Conservation (phyloP, 37 sponge, comb jelly and placozoan species). For the Axinella damicornis region DNA sequence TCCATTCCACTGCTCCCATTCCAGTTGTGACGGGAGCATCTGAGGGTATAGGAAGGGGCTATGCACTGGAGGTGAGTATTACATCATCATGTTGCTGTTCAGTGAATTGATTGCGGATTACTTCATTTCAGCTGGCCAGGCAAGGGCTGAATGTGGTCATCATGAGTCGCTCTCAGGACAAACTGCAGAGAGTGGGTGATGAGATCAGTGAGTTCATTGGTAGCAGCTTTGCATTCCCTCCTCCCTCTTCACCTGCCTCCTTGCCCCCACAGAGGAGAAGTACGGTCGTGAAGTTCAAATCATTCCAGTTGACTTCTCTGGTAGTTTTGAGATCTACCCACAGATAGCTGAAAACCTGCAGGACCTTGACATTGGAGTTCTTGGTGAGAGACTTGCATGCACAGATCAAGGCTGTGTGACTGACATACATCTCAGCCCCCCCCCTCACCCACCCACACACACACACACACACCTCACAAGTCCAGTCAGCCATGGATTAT, state of each 20-base stretch:
- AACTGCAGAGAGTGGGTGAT: conserved; percentile 30
- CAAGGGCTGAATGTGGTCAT: conserved; percentile 66
- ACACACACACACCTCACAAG: no score
- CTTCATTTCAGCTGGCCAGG: conserved; percentile 42
- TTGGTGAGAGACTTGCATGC: conserved; percentile 19
- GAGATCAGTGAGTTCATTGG: conserved; percentile 39
- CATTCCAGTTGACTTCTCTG: conserved; percentile 58
- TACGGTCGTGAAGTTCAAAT: conserved; percentile 55
- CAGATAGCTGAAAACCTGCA: conserved; percentile 33
- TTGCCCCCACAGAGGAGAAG: conserved; percentile 23
- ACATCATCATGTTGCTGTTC: no score
- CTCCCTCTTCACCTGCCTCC: neutral
- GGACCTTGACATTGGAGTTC: conserved; percentile 57
- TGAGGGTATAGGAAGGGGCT: conserved; percentile 72
- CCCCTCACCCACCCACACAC: no score
- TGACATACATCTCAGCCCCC: no score
- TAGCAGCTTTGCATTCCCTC: no score
- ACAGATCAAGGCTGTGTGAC: neutral
- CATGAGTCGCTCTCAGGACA: conserved; percentile 52
- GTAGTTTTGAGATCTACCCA: conserved; percentile 43
- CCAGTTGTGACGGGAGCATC: conserved; percentile 70
- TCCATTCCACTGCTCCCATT: neutral
- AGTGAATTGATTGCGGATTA: no score
- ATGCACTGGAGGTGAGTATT: conserved; percentile 57
- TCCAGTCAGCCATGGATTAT: no score